These are phyloP conservation scores for Eudasyphora cyanicolor DNA, from an alignment of 2,888 invertebrate genomes.

Conservation along the genomic window DNA sequence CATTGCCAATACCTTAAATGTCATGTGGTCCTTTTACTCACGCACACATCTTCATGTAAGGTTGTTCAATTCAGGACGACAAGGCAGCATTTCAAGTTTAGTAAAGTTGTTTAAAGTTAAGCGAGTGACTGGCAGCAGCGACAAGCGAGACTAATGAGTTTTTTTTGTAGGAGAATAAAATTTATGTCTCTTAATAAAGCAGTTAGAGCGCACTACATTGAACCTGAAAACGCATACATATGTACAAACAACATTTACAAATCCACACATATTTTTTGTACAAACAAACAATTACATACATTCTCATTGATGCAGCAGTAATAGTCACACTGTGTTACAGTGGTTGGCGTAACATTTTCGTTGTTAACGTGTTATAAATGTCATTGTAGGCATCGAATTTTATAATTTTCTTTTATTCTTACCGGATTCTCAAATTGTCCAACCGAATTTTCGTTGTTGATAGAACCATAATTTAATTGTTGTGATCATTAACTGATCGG, in stretches of 20 bases:
- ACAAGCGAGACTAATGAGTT: slow-evolving; percentile 44
- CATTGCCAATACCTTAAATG: no score
- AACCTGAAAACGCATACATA: slow-evolving; percentile 43
- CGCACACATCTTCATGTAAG: no score
- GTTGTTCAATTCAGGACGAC: not conserved
- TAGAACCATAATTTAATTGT: no score
- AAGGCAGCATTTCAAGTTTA: not conserved
- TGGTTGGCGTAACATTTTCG: no score
- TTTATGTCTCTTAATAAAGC: slow-evolving; percentile 54
- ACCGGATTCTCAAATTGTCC: no score
- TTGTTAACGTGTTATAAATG: no score
- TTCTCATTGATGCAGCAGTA: no score
- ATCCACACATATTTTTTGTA: not conserved
- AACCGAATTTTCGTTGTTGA: no score
- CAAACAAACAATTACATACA: not conserved
- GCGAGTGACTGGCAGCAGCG: slow-evolving; percentile 16
- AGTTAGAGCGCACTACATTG: slow-evolving; percentile 35
- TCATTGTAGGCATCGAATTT: no score
- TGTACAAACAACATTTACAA: not conserved
- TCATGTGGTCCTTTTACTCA: no score
- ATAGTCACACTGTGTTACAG: not conserved
- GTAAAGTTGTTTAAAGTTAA: slow-evolving; percentile 18
- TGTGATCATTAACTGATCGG: no score
- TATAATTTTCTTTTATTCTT: no score
- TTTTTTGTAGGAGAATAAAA: slow-evolving; percentile 40